Evolutionary conservation across 2,113 vertebrate genomes (phyloP), one percentile per base, ranked within the genome.

Genomic region (Pangasianodon gigas): DNA sequence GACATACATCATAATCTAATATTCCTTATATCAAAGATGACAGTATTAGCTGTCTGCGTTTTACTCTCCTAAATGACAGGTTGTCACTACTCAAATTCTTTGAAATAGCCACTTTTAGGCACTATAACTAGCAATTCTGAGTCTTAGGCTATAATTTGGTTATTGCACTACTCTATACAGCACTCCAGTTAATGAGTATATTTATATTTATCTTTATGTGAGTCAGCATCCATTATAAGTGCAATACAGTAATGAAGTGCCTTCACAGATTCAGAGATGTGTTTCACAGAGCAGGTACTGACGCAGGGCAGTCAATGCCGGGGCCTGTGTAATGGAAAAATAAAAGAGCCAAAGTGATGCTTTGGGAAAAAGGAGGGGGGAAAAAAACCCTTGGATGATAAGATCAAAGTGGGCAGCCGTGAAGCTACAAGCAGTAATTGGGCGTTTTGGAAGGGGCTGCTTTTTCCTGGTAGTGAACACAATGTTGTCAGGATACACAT

Each of bases 391-490:
- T 81, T 89, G 84, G 84, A 65, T 86, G 89, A 92, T 92, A 89
- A 92, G 92, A 93, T 93, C 92, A 92, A 89, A 92, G 92, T 80
- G n/a, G 52, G 80, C 77, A 85, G 91, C 85, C 84, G 44, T 79
- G 85, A 88, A 90, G 89, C 87, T 85, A 87, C 51, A 26, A 87
- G 86, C 90, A 88, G 90, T 89, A 91, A 89, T 90, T 87, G 88
- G 82, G 32, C 44, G 44, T 79, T 86, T 90, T 87, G 60, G 84
- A 89, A 85, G 65, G 60, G 54, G 82, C 58, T 62, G 86, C 84
- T 88, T 90, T 71, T 89, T 41, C 83, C 85, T 84, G 56, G 44
- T 77, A 88, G 52, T 54, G 83, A 89, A 11, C 88, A 65, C 56
- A 79, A 8, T 85, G 71, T 89, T 84, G 83, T 84, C 71, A 51